Evolutionary conservation across 2,113 vertebrate genomes (phyloP).

Genomic region (Pachyramphus minor): DNA sequence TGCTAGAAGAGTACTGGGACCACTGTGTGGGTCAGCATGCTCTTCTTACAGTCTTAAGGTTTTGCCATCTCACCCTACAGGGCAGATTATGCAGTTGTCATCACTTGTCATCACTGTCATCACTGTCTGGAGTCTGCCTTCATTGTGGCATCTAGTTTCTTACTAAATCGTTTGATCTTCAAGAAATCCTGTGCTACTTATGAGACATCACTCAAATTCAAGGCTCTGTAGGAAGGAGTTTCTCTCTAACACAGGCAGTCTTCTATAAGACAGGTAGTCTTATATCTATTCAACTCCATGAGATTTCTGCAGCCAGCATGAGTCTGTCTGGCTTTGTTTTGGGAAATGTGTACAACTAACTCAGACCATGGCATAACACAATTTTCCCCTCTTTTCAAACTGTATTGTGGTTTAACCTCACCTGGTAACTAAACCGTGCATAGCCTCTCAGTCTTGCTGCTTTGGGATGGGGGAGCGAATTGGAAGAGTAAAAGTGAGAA

Average conservation of each 20-base stretch:
- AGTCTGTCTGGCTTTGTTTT: neutral
- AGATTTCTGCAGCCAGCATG: neutral
- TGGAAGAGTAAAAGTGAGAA: neutral
- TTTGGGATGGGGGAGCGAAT: neutral
- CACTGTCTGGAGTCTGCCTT: neutral
- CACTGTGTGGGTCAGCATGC: neutral
- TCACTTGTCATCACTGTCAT: too few species aligned
- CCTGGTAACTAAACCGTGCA: neutral
- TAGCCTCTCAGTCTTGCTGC: neutral
- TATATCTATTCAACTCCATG: neutral
- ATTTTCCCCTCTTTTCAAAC: neutral
- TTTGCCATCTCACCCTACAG: neutral
- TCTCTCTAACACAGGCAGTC: neutral
- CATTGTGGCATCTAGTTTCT: neutral
- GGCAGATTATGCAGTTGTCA: accelerated
- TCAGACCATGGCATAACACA: neutral
- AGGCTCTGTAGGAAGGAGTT: neutral
- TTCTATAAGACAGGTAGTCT: neutral
- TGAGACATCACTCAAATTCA: neutral
- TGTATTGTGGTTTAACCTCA: neutral
- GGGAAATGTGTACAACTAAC: neutral
- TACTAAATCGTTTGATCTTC: neutral
- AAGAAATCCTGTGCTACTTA: neutral
- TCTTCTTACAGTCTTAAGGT: neutral
- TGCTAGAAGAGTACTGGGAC: neutral